phyloP scores from a whole-genome alignment of 2,797 vertebrate genomes.

The Taeniopygia guttata region DNA sequence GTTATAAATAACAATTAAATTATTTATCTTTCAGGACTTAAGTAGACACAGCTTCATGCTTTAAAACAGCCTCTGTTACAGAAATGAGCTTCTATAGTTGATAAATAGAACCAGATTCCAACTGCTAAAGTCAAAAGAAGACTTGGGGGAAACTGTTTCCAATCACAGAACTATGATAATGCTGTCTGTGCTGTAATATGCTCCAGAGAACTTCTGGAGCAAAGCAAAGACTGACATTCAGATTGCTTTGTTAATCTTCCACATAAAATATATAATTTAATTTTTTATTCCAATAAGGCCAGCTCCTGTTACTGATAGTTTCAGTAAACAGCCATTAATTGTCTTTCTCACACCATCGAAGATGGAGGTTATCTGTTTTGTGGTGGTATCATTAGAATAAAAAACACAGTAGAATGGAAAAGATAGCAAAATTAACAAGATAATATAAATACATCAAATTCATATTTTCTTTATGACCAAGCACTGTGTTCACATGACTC shows the following conservation, averaged over 20 bases:
- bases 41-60: constrained; percentile 34
- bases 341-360: neutral
- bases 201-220: neutral
- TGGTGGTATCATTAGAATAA: neutral
- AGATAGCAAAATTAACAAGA: neutral
- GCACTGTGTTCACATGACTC: neutral
- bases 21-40: constrained; percentile 27
- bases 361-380: neutral
- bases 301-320: neutral
- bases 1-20: neutral
- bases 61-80: constrained; percentile 37
- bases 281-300: neutral
- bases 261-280: neutral
- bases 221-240: neutral
- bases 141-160: neutral
- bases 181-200: neutral
- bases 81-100: neutral
- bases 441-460: neutral
- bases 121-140: neutral
- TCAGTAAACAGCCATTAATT: neutral
- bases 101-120: constrained; percentile 13
- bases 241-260: neutral
- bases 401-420: neutral
- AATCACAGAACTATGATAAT: neutral
- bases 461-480: neutral